Evolutionary conservation across 2,888 invertebrate genomes (phyloP), one percentile per base, ranked within the genome.

Genomic region (Amphipyra berbera): DNA sequence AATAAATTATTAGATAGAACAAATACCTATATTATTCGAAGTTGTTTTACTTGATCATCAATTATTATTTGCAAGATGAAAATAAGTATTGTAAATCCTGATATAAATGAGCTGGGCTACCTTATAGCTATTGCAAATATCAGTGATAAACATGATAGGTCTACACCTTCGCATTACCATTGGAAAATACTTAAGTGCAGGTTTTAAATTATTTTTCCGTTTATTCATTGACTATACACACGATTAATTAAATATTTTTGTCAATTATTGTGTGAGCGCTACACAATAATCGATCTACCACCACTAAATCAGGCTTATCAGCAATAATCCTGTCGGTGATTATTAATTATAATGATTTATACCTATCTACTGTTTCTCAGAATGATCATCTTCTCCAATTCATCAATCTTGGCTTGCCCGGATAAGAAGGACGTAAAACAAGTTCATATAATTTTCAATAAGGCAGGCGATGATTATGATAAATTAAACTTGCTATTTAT

Each of bases 141-240:
- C 45, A 76, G 82, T 50, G 95, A 95, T 61, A 94, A 94, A 78
- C 94, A 92, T 74, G 95, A 95, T 74, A 87, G 93, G 72, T 95
- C 94, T 10, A 84, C 95, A 2, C 94, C 95, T n/a, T 90, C 94
- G 7, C 85, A 94, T 78, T 91, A 86, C 66, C 94, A 95, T 70
- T 95, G 95, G 95, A 94, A 94, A 89, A 89, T 93, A 75, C 82
- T 95, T 7, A 94, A 94, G 81, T 94, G 94, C 89, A 89, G 94
- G 94, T 91, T 68, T 30, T 3, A 21, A 21, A 30, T 30, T 30
- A 30, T 6, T 35, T 14, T 13, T 14, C 33, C n/a, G 7, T 0
- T 45, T 12, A 6, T 12, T 27, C 12, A 5, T 27, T 30, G 7
- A 30, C 7, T 30, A n/a, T n/a, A n/a, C n/a, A n/a, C n/a, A n/a